Evolutionary conservation across 2,888 invertebrate genomes (phyloP).

Genomic region (Pteria penguin): DNA sequence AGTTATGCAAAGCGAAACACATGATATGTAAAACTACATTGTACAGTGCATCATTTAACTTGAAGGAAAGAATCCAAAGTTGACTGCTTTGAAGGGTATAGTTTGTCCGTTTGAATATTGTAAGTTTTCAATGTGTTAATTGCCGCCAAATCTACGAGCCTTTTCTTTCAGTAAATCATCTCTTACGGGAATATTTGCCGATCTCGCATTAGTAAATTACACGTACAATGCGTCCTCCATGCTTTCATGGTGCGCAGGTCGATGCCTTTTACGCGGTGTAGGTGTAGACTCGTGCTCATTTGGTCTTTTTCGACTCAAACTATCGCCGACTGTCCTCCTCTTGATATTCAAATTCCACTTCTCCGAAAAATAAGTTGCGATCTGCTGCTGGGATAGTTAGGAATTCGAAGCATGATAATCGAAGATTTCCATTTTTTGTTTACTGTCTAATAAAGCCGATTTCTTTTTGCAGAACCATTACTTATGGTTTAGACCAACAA

Average conservation of each 20-base stretch:
- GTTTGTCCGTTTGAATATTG: conserved; percentile 14
- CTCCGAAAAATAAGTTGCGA: conserved; percentile 6
- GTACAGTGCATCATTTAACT: too few species aligned
- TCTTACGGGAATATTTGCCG: conserved; percentile 8
- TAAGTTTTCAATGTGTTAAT: not conserved
- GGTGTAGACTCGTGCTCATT: not conserved
- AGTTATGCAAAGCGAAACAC: too few species aligned
- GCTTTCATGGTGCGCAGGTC: not conserved
- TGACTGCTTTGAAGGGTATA: not conserved
- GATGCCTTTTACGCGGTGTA: not conserved
- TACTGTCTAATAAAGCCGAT: too few species aligned
- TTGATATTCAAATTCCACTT: conserved; percentile 3
- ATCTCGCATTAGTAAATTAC: conserved; percentile 6
- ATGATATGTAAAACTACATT: too few species aligned
- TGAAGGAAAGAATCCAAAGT: too few species aligned
- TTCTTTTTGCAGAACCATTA: too few species aligned
- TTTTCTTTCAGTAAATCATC: conserved; percentile 17
- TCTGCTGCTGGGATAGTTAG: not conserved
- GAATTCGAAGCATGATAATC: not conserved
- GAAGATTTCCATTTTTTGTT: not conserved
- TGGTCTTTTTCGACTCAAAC: not conserved
- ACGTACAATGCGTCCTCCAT: conserved; percentile 1
- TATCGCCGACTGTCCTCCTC: conserved; percentile 14
- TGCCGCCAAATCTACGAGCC: not conserved
- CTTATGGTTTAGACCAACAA: too few species aligned